Percentiles rank a stretch among this genome's conserved stretches.
Conservation (phyloP, 2,888 invertebrate genomes). For the Amphipoea oculea region DNA sequence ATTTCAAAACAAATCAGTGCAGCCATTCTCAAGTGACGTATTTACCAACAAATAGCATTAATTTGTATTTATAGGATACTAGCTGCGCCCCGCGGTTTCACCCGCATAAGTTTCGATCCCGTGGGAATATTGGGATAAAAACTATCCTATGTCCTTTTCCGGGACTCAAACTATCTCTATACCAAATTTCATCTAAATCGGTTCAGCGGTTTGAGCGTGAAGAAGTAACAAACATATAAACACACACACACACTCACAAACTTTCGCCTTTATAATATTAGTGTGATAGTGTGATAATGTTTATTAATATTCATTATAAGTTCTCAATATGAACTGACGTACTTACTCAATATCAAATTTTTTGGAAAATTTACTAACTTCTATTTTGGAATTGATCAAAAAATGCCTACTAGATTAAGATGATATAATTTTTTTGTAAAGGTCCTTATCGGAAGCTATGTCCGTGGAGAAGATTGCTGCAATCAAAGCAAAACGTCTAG, state of each 20-base stretch:
- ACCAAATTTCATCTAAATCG: too few species aligned
- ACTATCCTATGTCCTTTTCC: too few species aligned
- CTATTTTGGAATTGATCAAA: background rate
- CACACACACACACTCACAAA: too few species aligned
- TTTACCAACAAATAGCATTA: background rate
- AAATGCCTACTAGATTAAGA: background rate
- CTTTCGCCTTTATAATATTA: too few species aligned
- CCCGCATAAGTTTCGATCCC: too few species aligned
- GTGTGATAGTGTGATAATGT: too few species aligned
- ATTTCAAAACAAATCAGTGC: background rate
- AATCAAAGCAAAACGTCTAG: constrained; percentile 98
- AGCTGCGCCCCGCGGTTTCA: too few species aligned
- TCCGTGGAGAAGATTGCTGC: constrained; percentile 99
- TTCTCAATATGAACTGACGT: background rate
- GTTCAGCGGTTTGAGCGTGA: too few species aligned
- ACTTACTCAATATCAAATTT: background rate
- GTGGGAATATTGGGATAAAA: too few species aligned
- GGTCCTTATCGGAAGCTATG: constrained; percentile 99
- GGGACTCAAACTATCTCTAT: too few species aligned
- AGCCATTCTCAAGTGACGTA: background rate
- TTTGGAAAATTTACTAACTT: background rate
- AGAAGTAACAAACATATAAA: too few species aligned
- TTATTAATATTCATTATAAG: background rate
- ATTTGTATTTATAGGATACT: too few species aligned
- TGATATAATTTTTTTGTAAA: constrained; percentile 73